phyloP scores from a whole-genome alignment of 2,888 invertebrate species.

The Gymnocheta viridis region DNA sequence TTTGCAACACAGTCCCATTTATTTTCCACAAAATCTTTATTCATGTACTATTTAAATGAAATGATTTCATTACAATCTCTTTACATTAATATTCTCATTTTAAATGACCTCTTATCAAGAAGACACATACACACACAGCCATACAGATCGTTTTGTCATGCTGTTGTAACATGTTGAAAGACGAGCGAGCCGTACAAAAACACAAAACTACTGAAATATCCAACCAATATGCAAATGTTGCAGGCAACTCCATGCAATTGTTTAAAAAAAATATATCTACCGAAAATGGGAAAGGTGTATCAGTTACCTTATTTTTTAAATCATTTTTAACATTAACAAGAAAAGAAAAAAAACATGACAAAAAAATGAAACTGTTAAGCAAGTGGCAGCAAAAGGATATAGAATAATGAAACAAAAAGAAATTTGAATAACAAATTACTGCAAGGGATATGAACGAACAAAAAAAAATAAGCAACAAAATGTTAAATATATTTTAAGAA shows the following conservation, averaged over 20 bases:
- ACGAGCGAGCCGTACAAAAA: background rate
- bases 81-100: conserved; percentile 36
- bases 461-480: no score
- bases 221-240: conserved; percentile 52
- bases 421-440: conserved; percentile 62
- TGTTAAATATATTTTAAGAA: conserved; percentile 30
- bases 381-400: background rate
- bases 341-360: background rate
- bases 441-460: conserved; percentile 38
- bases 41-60: conserved; percentile 57
- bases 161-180: conserved; percentile 49
- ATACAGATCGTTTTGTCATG: conserved; percentile 9
- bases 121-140: background rate
- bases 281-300: conserved; percentile 20
- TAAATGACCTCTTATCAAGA: conserved; percentile 48
- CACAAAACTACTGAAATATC: conserved; percentile 24
- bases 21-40: conserved; percentile 24
- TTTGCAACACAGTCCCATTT: background rate
- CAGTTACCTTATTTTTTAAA: conserved; percentile 20
- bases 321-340: background rate
- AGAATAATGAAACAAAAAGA: conserved; percentile 37
- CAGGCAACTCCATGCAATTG: conserved; percentile 14
- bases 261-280: background rate
- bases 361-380: no score
- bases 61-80: conserved; percentile 40